These are phyloP conservation scores for Sylvilagus floridanus DNA, from an alignment of 2,797 vertebrate genomes.

Conservation along the genomic window DNA sequence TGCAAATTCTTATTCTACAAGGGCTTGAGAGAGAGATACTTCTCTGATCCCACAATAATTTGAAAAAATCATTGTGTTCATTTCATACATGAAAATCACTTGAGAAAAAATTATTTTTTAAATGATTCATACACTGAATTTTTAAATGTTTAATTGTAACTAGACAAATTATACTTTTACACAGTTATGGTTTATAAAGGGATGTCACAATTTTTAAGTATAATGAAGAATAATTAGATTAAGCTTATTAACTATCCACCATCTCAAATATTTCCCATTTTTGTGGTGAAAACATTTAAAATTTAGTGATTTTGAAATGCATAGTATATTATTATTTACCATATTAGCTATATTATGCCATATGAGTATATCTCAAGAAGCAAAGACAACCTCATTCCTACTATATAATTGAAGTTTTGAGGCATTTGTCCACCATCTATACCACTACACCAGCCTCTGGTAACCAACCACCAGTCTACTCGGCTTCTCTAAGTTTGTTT, in stretches of 20 bases:
- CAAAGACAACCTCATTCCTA: not conserved
- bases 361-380: not conserved
- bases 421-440: too few species aligned
- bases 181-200: not conserved
- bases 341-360: not conserved
- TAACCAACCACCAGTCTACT: not conserved
- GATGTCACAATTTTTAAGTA: not conserved
- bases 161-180: not conserved
- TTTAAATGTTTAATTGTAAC: not conserved
- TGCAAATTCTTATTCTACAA: not conserved
- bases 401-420: not conserved
- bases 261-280: not conserved
- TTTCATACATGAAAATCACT: slow-evolving; percentile 14
- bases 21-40: not conserved
- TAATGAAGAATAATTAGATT: not conserved
- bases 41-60: not conserved
- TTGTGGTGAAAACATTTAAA: not conserved
- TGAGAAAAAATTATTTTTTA: not conserved
- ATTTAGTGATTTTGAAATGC: not conserved
- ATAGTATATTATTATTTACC: not conserved
- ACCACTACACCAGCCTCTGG: not conserved
- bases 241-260: not conserved
- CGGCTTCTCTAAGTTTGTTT: not conserved
- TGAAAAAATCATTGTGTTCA: not conserved
- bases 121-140: not conserved